Percentiles rank a stretch among this genome's conserved stretches.
Conservation (phyloP, 1,140 invertebrate species). For the Panagrolaimus sp. region DNA sequence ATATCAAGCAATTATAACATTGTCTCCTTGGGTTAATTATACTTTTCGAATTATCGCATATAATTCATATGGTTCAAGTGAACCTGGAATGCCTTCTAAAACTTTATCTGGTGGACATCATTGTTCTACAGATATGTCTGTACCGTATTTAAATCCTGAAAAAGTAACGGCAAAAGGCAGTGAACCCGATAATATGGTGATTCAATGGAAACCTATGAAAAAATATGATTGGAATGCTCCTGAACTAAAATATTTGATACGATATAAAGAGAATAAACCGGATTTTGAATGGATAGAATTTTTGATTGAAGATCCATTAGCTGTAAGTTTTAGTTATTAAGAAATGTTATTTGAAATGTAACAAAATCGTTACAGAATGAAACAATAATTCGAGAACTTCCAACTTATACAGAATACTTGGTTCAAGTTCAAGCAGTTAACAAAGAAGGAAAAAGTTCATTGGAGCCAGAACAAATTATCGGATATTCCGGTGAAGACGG, state of each 20-base stretch:
- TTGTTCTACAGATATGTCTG: constrained; percentile 44
- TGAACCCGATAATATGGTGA: constrained; percentile 79
- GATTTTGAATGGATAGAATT: constrained; percentile 64
- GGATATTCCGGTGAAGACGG: constrained; percentile 92
- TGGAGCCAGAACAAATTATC: constrained; percentile 72
- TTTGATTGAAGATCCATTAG: constrained; percentile 66
- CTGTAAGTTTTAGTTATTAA: constrained; percentile 32
- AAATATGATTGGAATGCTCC: constrained; percentile 92
- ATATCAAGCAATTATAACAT: constrained; percentile 49
- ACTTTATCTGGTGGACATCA: constrained; percentile 63
- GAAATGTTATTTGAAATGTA: background rate
- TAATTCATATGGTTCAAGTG: constrained; percentile 84
- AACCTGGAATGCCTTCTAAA: constrained; percentile 67
- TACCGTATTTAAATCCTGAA: constrained; percentile 66
- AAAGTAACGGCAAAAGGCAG: constrained; percentile 84
- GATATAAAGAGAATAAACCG: constrained; percentile 71
- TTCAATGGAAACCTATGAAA: constrained; percentile 75
- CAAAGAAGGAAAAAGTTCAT: constrained; percentile 77
- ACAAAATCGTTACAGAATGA: constrained; percentile 43
- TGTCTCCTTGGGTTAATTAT: constrained; percentile 71
- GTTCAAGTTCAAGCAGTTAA: constrained; percentile 90
- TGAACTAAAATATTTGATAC: constrained; percentile 82
- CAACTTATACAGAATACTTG: constrained; percentile 81
- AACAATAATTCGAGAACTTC: constrained; percentile 70
- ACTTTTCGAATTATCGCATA: constrained; percentile 86